Percentiles rank a stretch among this genome's conserved stretches.
Conservation (phyloP, 2,888 invertebrate genomes). For the Choristoneura rosaceana region DNA sequence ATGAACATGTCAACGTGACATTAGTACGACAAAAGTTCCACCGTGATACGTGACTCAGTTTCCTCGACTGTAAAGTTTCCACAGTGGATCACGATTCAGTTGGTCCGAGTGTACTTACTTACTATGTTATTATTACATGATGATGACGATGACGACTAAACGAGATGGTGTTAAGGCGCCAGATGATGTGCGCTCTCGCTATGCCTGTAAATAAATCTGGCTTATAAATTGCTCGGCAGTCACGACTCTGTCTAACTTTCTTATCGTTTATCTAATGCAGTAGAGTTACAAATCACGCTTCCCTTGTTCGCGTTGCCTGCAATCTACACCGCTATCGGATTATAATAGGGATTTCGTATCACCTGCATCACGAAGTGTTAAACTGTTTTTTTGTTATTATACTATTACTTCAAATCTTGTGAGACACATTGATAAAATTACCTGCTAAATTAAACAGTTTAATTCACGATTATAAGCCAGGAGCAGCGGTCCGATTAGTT, state of each 20-base stretch:
- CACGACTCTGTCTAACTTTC: constrained; percentile 39
- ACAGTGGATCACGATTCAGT: too few species aligned
- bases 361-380: constrained; percentile 7
- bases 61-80: too few species aligned
- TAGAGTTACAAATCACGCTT: constrained; percentile 33
- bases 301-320: constrained; percentile 23
- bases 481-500: too few species aligned
- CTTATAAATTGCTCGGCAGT: constrained; percentile 32
- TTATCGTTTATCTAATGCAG: constrained; percentile 40
- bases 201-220: background rate
- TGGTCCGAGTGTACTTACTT: too few species aligned
- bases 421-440: too few species aligned
- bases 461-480: too few species aligned
- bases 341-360: constrained; percentile 12
- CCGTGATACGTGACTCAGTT: too few species aligned
- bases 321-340: constrained; percentile 13
- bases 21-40: too few species aligned
- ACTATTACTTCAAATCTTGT: too few species aligned
- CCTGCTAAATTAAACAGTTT: too few species aligned
- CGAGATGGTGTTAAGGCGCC: background rate
- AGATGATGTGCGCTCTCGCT: background rate
- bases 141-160: background rate
- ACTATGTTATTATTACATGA: too few species aligned
- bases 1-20: too few species aligned
- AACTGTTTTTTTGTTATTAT: background rate